Evolutionary conservation across 1,140 invertebrate species (phyloP).

Genomic region (Drosophila ironensis): DNA sequence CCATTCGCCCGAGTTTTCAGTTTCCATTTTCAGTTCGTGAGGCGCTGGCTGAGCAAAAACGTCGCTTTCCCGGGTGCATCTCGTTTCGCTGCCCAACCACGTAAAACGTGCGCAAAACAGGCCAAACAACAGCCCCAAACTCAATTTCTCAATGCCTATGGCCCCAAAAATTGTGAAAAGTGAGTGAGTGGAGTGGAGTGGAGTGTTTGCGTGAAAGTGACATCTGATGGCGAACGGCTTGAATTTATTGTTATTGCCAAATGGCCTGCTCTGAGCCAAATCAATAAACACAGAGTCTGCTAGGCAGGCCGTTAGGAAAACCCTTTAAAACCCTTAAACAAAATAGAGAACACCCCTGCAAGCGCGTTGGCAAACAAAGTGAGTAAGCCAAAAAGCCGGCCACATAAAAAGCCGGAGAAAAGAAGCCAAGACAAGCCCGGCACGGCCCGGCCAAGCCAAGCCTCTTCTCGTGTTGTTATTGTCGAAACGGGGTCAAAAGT

Average conservation of each 20-base stretch:
- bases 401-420: constrained; percentile 34
- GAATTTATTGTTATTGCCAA: constrained; percentile 16
- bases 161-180: constrained; percentile 6
- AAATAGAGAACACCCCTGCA: constrained; percentile 19
- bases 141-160: background rate
- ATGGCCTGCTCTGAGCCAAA: constrained; percentile 7
- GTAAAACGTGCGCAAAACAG: constrained; percentile 38
- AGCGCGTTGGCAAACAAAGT: constrained; percentile 33
- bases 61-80: constrained; percentile 38
- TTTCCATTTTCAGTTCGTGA: constrained; percentile 56
- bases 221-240: constrained; percentile 20
- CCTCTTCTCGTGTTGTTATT: constrained; percentile 56
- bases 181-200: no score
- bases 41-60: constrained; percentile 62
- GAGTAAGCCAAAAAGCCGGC: constrained; percentile 25
- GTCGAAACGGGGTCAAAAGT: constrained; percentile 73
- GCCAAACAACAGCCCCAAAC: background rate
- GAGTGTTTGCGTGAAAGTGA: constrained; percentile 19
- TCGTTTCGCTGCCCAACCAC: background rate
- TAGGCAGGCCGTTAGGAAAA: background rate
- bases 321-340: background rate
- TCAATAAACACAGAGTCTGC: constrained; percentile 45
- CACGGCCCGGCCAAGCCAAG: no score
- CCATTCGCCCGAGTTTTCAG: background rate
- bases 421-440: constrained; percentile 11